Evolutionary conservation across 2,888 invertebrate species (phyloP), one percentile per base, ranked within the genome.

Genomic region (Eilema griseolum): DNA sequence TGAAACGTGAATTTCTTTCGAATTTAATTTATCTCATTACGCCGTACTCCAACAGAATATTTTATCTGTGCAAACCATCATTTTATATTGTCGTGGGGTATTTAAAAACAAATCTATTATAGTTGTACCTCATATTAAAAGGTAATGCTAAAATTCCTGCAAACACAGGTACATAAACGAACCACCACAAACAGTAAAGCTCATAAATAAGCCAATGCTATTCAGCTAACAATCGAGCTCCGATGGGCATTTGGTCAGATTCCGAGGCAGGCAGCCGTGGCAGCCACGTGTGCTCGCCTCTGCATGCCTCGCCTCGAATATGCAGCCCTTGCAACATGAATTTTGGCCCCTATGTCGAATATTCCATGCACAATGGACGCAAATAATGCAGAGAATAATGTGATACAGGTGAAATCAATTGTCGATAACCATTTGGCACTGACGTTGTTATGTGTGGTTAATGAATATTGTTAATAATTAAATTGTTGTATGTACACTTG

Each of bases 171-270:
- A 33, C 61, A 37, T 33, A 23, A 28, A 23, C 33, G 16, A 23
- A 26, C 69, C 78, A 84, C 87, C 86, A 73, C 86, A 85, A 86
- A 85, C 88, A 84, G 85, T 85, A 77, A 73, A 80, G 84, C 87
- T 89, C 91, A 90, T 93, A 94, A 94, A 94, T 94, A 93, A 93
- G 90, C 89, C 87, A 88, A 90, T 88, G 93, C 88, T 91, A 94
- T 94, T 94, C 90, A 91, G 90, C 90, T 88, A 91, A 90, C 93
- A 93, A 92, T 92, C 90, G 93, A 88, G 91, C 88, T 87, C 83
- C 92, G 91, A 91, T 93, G 94, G 93, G 93, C 95, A 95, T 95
- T 94, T 91, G 95, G 94, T 93, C 89, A 93, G 94, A 95, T 95
- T 95, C 95, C 95, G 86, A 85, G 86, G 89, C 86, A 88, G 83